Evolutionary conservation across 2,888 invertebrate genomes (phyloP), one percentile per base, ranked within the genome.

Genomic region (Catocala sponsa): DNA sequence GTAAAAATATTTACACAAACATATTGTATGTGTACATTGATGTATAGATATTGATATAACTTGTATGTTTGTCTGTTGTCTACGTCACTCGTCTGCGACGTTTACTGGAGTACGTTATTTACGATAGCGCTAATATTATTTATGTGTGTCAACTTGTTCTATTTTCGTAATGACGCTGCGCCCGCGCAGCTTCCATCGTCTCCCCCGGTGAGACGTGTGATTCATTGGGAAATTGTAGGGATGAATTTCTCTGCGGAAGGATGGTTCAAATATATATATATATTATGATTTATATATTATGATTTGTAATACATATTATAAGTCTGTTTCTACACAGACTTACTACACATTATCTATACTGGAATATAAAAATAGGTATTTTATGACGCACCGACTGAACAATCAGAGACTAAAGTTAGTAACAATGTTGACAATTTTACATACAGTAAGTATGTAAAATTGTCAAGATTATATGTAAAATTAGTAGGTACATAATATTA

Each of bases 61-160:
- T 25, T 25, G 2, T 25, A 25, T 52, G 11, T 43, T 48, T 13
- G 32, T 43, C 25, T 53, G 46, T 50, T 41, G 42, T 33, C 44
- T 58, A 63, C 57, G 63, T 63, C 62, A 63, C 50, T 44, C 38
- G 49, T 41, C 57, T 49, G 13, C n/a, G 73, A 76, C 76, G 69
- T 79, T 71, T 68, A 65, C 67, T 63, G 68, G 62, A 63, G 60
- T 50, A 64, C 62, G 78, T 83, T 87, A 88, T 92, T 91, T 91
- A 90, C 84, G 89, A 90, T 74, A 79, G 64, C 70, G 81, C 87
- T 86, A 87, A 89, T 89, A 92, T 90, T 91, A 91, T 92, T 92
- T 91, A 91, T 92, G 90, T 92, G 90, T 93, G 94, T 93, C 93
- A 94, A 92, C 92, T 82, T 77, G 85, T 78, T 87, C 90, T 93